Percentiles rank a stretch among this genome's conserved stretches.
Evolutionary conservation across 2,797 vertebrate genomes (phyloP).

Genomic region (Platyrinchus mystaceus): DNA sequence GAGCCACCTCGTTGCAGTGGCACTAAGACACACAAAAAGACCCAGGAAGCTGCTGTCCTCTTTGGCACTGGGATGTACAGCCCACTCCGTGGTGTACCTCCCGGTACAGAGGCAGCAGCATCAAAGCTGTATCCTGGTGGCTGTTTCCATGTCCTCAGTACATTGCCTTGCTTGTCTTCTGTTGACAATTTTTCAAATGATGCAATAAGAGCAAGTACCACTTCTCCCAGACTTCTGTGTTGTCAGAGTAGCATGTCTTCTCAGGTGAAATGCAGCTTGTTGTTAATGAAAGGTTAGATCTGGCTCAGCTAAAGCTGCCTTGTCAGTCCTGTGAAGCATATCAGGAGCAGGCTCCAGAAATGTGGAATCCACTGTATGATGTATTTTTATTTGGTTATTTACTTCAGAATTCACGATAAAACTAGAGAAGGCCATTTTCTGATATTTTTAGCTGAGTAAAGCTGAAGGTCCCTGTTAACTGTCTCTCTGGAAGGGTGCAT

Average conservation of each 20-base stretch:
- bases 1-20: accelerated
- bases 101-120: accelerated
- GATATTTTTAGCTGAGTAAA: background rate
- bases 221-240: background rate
- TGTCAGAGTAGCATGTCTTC: background rate
- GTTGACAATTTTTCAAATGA: background rate
- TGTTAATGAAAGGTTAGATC: background rate
- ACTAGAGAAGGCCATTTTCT: background rate
- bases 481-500: background rate
- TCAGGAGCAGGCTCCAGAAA: background rate
- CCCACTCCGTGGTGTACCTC: accelerated
- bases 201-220: background rate
- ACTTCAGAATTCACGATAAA: background rate
- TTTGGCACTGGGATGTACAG: background rate
- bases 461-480: background rate
- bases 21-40: background rate
- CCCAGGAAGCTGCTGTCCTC: background rate
- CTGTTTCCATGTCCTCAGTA: background rate
- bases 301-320: background rate
- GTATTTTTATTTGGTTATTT: background rate
- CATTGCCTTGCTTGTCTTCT: background rate
- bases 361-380: background rate
- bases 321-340: background rate
- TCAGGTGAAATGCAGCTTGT: background rate
- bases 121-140: background rate